Base-by-base conservation (phyloP, 2,113 vertebrate species). In the Eidolon helvum region DNA sequence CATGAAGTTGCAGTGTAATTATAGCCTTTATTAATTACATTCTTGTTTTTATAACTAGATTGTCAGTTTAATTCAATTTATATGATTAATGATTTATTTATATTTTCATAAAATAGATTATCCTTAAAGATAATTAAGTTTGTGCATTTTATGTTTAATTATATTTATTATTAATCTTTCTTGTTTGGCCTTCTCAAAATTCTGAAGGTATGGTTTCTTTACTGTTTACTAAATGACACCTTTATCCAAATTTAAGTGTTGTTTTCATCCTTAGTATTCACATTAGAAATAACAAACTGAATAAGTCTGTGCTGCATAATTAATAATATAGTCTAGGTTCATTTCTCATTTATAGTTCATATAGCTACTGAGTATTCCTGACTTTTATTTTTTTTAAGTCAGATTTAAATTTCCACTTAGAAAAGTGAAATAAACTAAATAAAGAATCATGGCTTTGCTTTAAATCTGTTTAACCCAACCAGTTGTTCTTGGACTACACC, bases 401-500 rank as follows among this genome's bases (percentile, higher is more conserved):
- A 82, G 61, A 65, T 84, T 94, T 65, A 61, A 91, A 85, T 78
- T 92, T 91, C 22, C 26, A 87, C 18, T 80, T 87, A 68, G 77
- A 87, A 95, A 94, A 84, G 5, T 82, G 24, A 86, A 96, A 90
- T 40, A 92, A 80, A 75, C 59, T 92, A 88, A 91, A 40, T 30
- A 93, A 38, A 78, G 63, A 95, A 55, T 85, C 43, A 33, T 84
- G 24, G 43, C 57, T 89, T 84, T 92, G n/a, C 95, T 91, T 83
- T 85, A 50, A 97, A 50, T 71, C 86, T 97, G 61, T 59, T 5
- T n/a, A 53, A 88, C 45, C 94, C 40, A 92, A 55, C 95, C 97
- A 99, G 99, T 98, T 99, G 53, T 99, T 99, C 96, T 68, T 99
- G 94, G 99, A 99, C 55, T 99, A 99, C 82, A 98, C 98, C 45